phyloP scores from a whole-genome alignment of 2,888 invertebrate species.

The Caenorhabditis sp. region DNA sequence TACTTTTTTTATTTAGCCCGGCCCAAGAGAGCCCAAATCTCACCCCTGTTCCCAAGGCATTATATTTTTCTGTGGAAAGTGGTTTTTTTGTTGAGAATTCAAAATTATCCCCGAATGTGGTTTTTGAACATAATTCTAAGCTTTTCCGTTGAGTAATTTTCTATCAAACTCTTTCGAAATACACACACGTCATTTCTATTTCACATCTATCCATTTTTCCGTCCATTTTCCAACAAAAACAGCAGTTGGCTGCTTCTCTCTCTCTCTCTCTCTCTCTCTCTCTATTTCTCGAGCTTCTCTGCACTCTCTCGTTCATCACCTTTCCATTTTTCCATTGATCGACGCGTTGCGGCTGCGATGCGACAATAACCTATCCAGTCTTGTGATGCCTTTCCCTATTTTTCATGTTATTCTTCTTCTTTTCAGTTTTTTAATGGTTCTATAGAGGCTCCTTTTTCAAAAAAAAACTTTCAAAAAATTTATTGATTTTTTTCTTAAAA shows the following conservation, averaged over 20 bases:
- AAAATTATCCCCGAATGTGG: too few relatives aligned
- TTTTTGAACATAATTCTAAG: neutral
- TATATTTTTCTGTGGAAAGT: too few relatives aligned
- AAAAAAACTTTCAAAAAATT: too few relatives aligned
- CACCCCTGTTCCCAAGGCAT: too few relatives aligned
- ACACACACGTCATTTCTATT: neutral
- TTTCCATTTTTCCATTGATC: neutral
- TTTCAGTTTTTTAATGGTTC: neutral
- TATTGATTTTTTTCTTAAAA: neutral
- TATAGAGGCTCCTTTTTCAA: neutral
- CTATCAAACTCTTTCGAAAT: conserved; percentile 5
- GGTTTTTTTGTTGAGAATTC: too few relatives aligned
- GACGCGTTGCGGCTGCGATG: neutral
- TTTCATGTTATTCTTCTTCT: neutral
- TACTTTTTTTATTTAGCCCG: too few relatives aligned
- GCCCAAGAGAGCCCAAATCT: too few relatives aligned
- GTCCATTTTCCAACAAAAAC: neutral
- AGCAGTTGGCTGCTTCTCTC: neutral
- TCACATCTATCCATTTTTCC: neutral
- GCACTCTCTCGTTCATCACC: neutral
- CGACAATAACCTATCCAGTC: conserved; percentile 1
- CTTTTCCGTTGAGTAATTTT: conserved; percentile 20
- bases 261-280: neutral
- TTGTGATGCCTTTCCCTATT: conserved; percentile 4
- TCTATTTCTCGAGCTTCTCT: neutral